phyloP scores from a whole-genome alignment of 2,113 vertebrate species.

The Pluvianellus socialis region DNA sequence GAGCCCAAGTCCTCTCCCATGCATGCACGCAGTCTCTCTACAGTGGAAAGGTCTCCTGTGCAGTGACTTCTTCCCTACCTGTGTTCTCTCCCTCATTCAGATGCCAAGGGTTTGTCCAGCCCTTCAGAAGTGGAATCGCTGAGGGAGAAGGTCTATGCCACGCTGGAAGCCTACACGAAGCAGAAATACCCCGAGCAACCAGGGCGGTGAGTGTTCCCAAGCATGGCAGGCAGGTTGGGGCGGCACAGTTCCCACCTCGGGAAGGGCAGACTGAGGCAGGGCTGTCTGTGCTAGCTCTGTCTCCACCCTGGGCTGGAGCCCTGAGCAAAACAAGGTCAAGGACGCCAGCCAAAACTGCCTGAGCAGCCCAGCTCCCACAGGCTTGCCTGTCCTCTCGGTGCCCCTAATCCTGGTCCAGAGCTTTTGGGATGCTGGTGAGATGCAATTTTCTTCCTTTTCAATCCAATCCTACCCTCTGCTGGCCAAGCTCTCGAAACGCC shows the following conservation, averaged over 20 bases:
- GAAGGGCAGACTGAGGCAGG: not conserved
- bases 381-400: not conserved
- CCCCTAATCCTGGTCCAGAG: not conserved
- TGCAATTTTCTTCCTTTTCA: not conserved
- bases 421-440: rapidly evolving
- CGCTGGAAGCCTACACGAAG: conserved; percentile 94
- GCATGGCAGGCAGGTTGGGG: not conserved
- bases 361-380: not conserved
- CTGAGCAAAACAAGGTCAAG: not conserved
- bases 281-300: not conserved
- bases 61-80: not conserved
- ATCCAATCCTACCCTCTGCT: conserved; percentile 62
- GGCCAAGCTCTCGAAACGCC: not conserved
- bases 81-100: conserved; percentile 63
- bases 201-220: conserved; percentile 81
- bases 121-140: conserved; percentile 88
- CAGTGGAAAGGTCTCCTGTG: not conserved
- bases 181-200: conserved; percentile 96
- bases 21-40: rapidly evolving
- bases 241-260: not conserved
- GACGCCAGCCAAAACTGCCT: not conserved
- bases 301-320: not conserved
- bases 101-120: conserved; percentile 95
- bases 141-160: conserved; percentile 94
- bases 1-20: rapidly evolving